Conservation (phyloP, 23 tunicate species). For the Clavelina lepadiformis region DNA sequence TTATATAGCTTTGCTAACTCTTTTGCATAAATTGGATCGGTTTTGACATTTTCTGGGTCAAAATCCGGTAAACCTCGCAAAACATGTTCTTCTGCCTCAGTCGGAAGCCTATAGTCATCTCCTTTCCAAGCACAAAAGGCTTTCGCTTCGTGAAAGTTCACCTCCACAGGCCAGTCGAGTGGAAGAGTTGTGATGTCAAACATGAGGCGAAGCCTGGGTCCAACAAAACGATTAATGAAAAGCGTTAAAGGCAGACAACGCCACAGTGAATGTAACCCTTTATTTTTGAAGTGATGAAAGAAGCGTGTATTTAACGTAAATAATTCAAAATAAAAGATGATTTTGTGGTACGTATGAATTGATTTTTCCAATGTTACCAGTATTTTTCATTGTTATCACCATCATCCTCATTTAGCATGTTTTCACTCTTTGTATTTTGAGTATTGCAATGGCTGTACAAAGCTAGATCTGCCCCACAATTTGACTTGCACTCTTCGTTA, state of each 20-base stretch:
- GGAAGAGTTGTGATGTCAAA: conserved; percentile 71
- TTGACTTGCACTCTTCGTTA: conserved; percentile 59
- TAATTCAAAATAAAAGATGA: no score
- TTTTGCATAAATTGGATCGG: conserved; percentile 27
- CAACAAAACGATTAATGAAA: no score
- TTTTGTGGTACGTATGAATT: no score
- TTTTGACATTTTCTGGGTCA: conserved; percentile 14
- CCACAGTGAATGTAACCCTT: no score
- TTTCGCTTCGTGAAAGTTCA: conserved; percentile 78
- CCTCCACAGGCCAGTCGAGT: conserved; percentile 88
- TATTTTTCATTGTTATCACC: no score
- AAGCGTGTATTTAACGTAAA: no score
- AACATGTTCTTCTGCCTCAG: conserved; percentile 81
- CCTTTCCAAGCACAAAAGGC: conserved; percentile 89
- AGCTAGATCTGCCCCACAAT: conserved; percentile 56
- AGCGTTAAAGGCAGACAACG: no score
- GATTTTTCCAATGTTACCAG: no score
- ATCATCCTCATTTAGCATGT: no score
- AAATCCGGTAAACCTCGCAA: conserved; percentile 47
- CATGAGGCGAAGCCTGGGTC: conserved; percentile 85
- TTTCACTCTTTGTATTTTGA: no score
- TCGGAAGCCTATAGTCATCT: conserved; percentile 46
- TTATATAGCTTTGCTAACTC: conserved; percentile 25
- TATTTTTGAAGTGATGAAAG: no score
- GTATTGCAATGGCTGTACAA: conserved; percentile 46